Evolutionary conservation across 2,113 vertebrate genomes (phyloP).

Genomic region (Phrynosoma platyrhinos): DNA sequence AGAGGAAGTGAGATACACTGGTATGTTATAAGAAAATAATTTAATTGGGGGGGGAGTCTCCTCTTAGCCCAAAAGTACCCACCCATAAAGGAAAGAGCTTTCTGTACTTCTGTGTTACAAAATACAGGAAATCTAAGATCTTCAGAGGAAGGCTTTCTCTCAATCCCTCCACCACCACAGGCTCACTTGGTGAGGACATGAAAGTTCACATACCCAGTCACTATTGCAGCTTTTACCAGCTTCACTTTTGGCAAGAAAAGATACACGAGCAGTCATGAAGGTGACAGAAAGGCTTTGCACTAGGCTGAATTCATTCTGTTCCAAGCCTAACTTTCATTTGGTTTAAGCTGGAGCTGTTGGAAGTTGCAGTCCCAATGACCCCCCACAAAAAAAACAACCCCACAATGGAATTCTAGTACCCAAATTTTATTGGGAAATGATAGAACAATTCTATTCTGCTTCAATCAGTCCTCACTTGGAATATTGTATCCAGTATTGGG

Average conservation of each 20-base stretch:
- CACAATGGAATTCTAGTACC: no score
- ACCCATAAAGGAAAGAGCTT: not conserved
- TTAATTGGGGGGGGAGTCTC: not conserved
- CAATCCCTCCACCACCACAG: no score
- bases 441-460: no score
- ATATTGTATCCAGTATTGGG: no score
- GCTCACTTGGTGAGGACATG: no score
- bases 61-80: not conserved
- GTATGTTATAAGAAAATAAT: not conserved
- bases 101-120: not conserved
- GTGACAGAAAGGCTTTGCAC: not conserved
- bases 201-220: no score
- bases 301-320: not conserved
- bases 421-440: no score
- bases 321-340: not conserved
- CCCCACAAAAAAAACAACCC: no score
- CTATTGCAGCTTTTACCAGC: not conserved
- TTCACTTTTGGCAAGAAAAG: not conserved
- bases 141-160: no score
- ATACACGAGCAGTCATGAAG: not conserved
- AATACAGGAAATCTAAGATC: not conserved
- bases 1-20: not conserved
- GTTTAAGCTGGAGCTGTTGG: not conserved
- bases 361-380: not conserved
- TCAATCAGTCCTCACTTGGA: no score